A percentile compares a stretch with the other conserved stretches of the same genome.
These are phyloP conservation scores for Drosophila nannoptera DNA, from an alignment of 1,140 invertebrate genomes.

Conservation along the genomic window DNA sequence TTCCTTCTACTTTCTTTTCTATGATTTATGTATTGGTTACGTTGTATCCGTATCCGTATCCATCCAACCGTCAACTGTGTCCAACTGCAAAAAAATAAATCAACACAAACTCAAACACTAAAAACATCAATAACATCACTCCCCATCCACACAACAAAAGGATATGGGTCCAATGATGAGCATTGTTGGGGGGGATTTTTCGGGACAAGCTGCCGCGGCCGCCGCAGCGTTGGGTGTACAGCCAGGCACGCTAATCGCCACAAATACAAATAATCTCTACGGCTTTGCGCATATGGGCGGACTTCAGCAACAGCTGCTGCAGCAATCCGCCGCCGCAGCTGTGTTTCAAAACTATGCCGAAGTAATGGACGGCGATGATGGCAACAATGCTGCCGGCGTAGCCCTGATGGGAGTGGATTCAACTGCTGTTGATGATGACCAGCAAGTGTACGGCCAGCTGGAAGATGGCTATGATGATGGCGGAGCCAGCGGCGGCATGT, in stretches of 20 bases:
- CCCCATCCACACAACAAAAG: conserved; percentile 42
- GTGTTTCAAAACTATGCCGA: conserved; percentile 71
- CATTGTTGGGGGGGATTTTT: conserved; percentile 78
- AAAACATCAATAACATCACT: conserved; percentile 40
- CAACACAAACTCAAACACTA: conserved; percentile 41
- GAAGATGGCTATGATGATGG: conserved; percentile 69
- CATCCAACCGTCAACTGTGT: conserved; percentile 45
- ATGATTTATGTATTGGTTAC: conserved; percentile 77
- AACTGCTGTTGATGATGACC: conserved; percentile 68
- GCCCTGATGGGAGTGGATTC: conserved; percentile 40
- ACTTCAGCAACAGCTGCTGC: conserved; percentile 73
- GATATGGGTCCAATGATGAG: conserved; percentile 79
- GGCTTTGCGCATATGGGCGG: conserved; percentile 74
- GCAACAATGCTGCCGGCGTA: conserved; percentile 42
- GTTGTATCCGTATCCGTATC: conserved; percentile 41
- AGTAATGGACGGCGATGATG: conserved; percentile 64
- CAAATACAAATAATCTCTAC: conserved; percentile 71
- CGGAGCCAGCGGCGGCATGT: conserved; percentile 54
- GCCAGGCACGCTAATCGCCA: conserved; percentile 68
- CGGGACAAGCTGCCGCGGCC: conserved; percentile 69
- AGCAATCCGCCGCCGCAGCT: conserved; percentile 65
- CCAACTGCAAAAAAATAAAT: conserved; percentile 21
- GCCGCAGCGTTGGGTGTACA: conserved; percentile 67
- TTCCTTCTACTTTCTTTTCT: conserved; percentile 78
- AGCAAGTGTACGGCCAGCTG: conserved; percentile 64